These are phyloP conservation scores for Aldabrachelys gigantea DNA, from an alignment of 2,113 vertebrate species.

Conservation along the genomic window DNA sequence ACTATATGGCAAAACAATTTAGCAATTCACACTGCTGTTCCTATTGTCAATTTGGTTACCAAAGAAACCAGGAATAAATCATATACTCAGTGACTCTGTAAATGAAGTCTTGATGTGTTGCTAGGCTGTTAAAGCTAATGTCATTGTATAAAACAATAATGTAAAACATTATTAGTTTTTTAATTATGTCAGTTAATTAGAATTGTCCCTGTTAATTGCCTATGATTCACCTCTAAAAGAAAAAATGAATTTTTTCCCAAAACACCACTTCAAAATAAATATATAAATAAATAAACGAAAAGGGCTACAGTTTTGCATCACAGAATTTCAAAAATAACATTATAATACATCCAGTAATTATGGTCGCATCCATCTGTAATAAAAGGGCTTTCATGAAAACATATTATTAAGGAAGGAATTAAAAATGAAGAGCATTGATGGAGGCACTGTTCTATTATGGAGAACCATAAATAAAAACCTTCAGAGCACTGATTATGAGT, in stretches of 20 bases:
- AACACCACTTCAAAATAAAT: not conserved
- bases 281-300: not conserved
- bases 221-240: slow-evolving; percentile 82
- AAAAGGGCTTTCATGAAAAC: not conserved
- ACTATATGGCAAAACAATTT: slow-evolving; percentile 79
- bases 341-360: not conserved
- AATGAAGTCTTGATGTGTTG: slow-evolving; percentile 83
- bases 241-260: slow-evolving; percentile 61
- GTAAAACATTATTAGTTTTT: slow-evolving; percentile 88
- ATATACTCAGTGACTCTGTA: slow-evolving; percentile 78
- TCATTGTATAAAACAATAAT: slow-evolving; percentile 83
- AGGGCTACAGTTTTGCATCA: not conserved
- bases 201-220: slow-evolving; percentile 83
- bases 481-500: not conserved
- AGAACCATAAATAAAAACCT: not conserved
- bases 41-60: slow-evolving; percentile 79
- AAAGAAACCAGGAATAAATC: slow-evolving; percentile 80
- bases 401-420: not conserved
- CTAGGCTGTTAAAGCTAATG: slow-evolving; percentile 81
- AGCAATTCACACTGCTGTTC: slow-evolving; percentile 66
- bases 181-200: slow-evolving; percentile 87
- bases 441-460: not conserved
- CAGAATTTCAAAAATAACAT: not conserved
- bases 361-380: not conserved
- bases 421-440: not conserved